Evolutionary conservation across 2,113 vertebrate species (phyloP), one percentile per base, ranked within the genome.

Genomic region (Gambusia affinis): DNA sequence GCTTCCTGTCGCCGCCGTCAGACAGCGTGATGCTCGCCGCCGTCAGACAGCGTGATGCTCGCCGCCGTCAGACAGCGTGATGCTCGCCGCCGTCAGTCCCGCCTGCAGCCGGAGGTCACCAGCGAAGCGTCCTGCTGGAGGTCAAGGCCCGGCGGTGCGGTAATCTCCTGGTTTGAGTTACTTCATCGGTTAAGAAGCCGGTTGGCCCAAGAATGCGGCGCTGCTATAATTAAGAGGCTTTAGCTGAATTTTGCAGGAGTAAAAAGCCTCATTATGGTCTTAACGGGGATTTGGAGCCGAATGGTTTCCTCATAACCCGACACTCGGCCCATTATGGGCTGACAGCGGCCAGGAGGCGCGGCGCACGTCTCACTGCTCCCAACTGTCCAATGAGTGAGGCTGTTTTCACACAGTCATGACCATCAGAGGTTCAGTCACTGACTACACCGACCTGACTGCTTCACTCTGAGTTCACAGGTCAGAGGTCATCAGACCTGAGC

Each of bases 81-180:
- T 6, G 31, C 67, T 77, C 68, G 67, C 67, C 35, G 8, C 8
- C 35, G 8, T 35, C 35, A 10, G 35, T 17, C 31, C 68, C 17
- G 51, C 24, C 60, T 19, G 42, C 17, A 14, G 54, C 37, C 65
- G 60, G 10, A 79, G 88, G 78, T 88, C 88, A 88, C 72, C 84
- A 35, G 51, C 39, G 68, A 73, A 63, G 67, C 61, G 57, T 63
- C 33, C 42, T 6, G 76, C 74, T 51, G 51, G 60, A 84, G 91
- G 83, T 91, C 85, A 68, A 54, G 83, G 81, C 84, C 79, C 76
- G 81, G 78, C 83, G 68, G 83, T 33, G 47, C 2, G 61, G 80
- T 92, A 89, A 93, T 89, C 92, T 87, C 73, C 83, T 80, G 82
- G 82, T 87, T 85, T 86, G 91, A 91, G 75, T 93, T 92, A 93